phyloP scores from a whole-genome alignment of 2,113 vertebrate genomes.

The Pygoscelis adeliae region DNA sequence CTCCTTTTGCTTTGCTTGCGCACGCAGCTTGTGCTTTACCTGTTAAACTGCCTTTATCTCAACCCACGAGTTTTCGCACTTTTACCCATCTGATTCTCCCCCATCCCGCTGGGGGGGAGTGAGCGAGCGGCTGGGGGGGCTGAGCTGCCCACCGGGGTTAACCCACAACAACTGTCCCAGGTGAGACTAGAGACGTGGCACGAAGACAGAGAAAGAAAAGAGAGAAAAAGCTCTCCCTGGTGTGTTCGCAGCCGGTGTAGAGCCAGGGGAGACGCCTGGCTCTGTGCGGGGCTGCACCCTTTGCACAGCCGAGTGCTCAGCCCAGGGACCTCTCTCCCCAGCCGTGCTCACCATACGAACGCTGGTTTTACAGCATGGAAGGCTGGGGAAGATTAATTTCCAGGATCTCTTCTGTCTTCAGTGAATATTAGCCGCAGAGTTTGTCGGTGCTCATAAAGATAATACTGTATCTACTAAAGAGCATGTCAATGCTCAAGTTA shows the following conservation, averaged over 20 bases:
- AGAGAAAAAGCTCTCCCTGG: not conserved
- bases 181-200: rapidly evolving
- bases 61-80: no score
- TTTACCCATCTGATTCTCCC: not conserved
- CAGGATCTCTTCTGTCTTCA: not conserved
- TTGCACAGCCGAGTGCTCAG: not conserved
- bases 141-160: not conserved
- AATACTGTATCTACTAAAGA: not conserved
- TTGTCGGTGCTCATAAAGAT: not conserved
- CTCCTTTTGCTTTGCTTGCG: not conserved
- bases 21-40: not conserved
- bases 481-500: not conserved
- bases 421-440: not conserved
- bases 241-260: not conserved
- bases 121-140: not conserved
- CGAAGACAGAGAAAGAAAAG: not conserved
- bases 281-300: not conserved
- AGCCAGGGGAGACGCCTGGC: no score
- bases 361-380: no score
- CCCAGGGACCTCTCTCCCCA: no score
- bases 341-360: rapidly evolving
- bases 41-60: not conserved
- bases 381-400: not conserved
- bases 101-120: not conserved
- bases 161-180: not conserved